Base-by-base conservation (phyloP, 1,140 invertebrate species). In the Pseudomyrmex flavicornis region DNA sequence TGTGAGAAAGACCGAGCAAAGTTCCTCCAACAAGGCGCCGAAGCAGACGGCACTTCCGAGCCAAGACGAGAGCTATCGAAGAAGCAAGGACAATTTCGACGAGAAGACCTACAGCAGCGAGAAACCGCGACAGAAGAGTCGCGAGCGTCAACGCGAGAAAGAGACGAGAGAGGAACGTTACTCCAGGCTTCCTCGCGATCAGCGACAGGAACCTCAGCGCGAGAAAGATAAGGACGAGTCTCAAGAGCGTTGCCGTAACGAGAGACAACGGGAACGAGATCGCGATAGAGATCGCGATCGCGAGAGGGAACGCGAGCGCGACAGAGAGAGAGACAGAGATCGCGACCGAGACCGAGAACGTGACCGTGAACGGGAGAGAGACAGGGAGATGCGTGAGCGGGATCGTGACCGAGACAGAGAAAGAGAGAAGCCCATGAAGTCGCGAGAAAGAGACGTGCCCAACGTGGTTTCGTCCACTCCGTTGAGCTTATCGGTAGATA, bases 201-300 rank as follows among this genome's bases (percentile, higher is more conserved):
- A 86, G 88, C 93, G 74, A 61, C 90, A 84, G 15, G 75, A 79
- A 15, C 52, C 65, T 10, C 91, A 90, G 22, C 89, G 92, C 0
- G 94, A 95, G 5, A 94, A 93, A 69, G 94, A 95, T 17, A 90
- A 93, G 8, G 94, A 94, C 12, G 94, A 94, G 5, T 85, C 92
- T 69, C 77, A 84, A 9, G 93, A 94, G 69, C 90, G 91, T 68
- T 92, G 89, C 44, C 88, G 91, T 0, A 88, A 61, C 56, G 91
- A 93, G 58, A 73, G 92, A 65, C 87, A 90, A 17, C 85, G 92
- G 22, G 90, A 91, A 9, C 63, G 86, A 20, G 90, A 89, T 46
- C 83, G 88, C 2, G 90, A 89, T 58, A 85, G 87, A 0, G 88
- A 89, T 8, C 82, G 91, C 44, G 69, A 88, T 54, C 54, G 91